A percentile compares a stretch with the other conserved stretches of the same genome.
Evolutionary conservation across 2,797 vertebrate genomes (phyloP).

Genomic region (Podargus strigoides): DNA sequence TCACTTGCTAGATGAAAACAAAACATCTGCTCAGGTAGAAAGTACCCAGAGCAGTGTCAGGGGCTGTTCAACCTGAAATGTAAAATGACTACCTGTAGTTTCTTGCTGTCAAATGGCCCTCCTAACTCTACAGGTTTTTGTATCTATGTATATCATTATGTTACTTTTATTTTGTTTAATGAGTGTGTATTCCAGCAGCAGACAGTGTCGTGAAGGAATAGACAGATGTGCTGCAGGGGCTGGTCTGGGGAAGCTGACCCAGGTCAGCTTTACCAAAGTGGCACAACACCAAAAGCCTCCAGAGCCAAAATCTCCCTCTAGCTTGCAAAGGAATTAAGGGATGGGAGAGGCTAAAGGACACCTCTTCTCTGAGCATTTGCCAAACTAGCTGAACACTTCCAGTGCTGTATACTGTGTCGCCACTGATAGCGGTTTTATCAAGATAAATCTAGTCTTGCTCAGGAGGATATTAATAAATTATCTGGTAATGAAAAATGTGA

Average conservation of each 20-base stretch:
- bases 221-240: not conserved
- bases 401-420: slow-evolving; percentile 50
- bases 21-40: rapidly evolving
- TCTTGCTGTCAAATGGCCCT: not conserved
- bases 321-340: slow-evolving; percentile 46
- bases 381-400: slow-evolving; percentile 11
- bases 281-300: slow-evolving; percentile 13
- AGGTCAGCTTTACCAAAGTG: slow-evolving; percentile 50
- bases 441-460: slow-evolving; percentile 79
- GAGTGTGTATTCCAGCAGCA: not conserved
- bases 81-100: not conserved
- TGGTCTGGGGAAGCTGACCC: not conserved
- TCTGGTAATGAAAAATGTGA: slow-evolving; percentile 84
- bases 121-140: not conserved
- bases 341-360: slow-evolving; percentile 58
- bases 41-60: not conserved
- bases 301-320: slow-evolving; percentile 9
- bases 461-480: slow-evolving; percentile 87
- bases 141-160: not conserved
- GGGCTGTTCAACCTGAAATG: not conserved
- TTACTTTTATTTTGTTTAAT: not conserved
- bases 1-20: not conserved
- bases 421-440: slow-evolving; percentile 76
- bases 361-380: not conserved
- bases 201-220: not conserved